Evolutionary conservation across 2,888 invertebrate genomes (phyloP), one percentile per base, ranked within the genome.

Genomic region (Gisinianus flammeolus): DNA sequence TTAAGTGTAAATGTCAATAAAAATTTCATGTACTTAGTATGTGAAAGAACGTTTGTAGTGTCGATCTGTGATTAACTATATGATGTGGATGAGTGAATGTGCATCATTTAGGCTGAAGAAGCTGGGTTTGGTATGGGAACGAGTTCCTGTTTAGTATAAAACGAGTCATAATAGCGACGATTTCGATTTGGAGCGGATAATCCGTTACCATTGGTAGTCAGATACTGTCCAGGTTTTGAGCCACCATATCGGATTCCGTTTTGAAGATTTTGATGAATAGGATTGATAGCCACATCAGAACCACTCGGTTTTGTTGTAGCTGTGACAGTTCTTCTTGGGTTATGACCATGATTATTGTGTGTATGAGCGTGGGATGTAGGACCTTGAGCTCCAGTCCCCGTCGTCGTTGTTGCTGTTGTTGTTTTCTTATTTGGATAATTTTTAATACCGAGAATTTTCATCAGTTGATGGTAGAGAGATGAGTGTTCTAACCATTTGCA

Each of bases 381-480:
- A 28, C 70, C 52, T 26, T 70, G 70, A 26, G 28, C 22, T 31
- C 8, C 26, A 22, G 56, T 12, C 8, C n/a, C n/a, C n/a, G n/a
- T n/a, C n/a, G n/a, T n/a, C 19, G 44, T 44, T 44, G 44, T 44
- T 12, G 44, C 1, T 44, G 30, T 12, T 3, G 75, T n/a, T 44
- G 44, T 19, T 44, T 66, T 68, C 28, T 68, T 58, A 10, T 44
- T 75, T 2, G 68, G 76, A n/a, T 67, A 68, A 31, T 76, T 68
- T 24, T 58, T 67, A 22, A 76, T 68, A 4, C 68, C 76, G n/a
- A 76, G 31, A n/a, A 76, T 56, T 26, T 56, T 67, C 76, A 76
- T 76, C 33, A 76, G 28, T 68, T 76, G 76, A 54, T 76, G 76
- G 31, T 76, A 68, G n/a, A 76, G 68, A 22, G 44, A 44, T n/a